A percentile compares a stretch with the other conserved stretches of the same genome.
These are phyloP conservation scores for Tiliacea citrago DNA, from an alignment of 2,888 invertebrate genomes.

Conservation along the genomic window DNA sequence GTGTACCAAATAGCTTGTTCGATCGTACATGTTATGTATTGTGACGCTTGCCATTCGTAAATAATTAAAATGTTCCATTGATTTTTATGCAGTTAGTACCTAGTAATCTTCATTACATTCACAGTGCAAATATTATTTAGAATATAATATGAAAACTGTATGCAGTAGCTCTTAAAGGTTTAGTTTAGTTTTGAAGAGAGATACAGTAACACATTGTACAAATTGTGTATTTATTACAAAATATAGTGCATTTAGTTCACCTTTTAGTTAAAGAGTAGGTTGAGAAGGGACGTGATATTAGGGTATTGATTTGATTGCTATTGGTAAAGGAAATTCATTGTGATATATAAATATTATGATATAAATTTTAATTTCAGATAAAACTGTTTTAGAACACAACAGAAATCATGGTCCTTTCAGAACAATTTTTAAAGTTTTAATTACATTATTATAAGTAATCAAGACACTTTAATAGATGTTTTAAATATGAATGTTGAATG, in stretches of 20 bases:
- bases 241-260: conserved; percentile 64
- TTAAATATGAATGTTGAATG: conserved; percentile 22
- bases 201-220: conserved; percentile 61
- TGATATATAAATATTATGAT: conserved; percentile 47
- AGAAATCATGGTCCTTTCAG: conserved; percentile 40
- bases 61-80: conserved; percentile 37
- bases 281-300: conserved; percentile 58
- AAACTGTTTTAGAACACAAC: conserved; percentile 8
- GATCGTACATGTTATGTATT: conserved; percentile 15
- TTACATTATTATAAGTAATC: background rate
- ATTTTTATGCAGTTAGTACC: conserved; percentile 29
- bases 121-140: conserved; percentile 49
- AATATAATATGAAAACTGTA: conserved; percentile 34
- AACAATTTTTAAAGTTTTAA: conserved; percentile 8
- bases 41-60: conserved; percentile 28
- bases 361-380: conserved; percentile 24
- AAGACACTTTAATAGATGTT: conserved; percentile 32
- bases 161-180: conserved; percentile 33
- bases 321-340: conserved; percentile 46
- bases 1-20: too few species aligned
- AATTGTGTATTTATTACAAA: conserved; percentile 64
- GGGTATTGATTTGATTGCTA: conserved; percentile 54
- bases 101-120: conserved; percentile 59
- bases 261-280: conserved; percentile 50
- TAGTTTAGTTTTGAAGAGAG: conserved; percentile 56